phyloP scores from a whole-genome alignment of 1,140 invertebrate genomes.

The Dufourea novaeangliae region DNA sequence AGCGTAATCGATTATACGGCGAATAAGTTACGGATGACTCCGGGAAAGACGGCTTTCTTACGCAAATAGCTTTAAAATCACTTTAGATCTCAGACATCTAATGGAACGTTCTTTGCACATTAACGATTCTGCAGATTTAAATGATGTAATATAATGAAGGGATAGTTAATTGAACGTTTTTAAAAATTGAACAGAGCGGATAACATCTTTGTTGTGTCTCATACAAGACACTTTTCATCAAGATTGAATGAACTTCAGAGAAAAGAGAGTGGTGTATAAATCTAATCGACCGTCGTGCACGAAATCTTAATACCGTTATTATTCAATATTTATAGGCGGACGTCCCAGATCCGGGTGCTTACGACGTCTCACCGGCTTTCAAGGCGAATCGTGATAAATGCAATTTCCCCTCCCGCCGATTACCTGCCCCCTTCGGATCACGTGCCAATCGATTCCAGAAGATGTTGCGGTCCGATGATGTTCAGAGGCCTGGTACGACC shows the following conservation, averaged over 20 bases:
- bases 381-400: conserved; percentile 61
- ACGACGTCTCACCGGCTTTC: conserved; percentile 59
- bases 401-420: conserved; percentile 37
- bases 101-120: not conserved
- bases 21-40: not conserved
- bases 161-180: not conserved
- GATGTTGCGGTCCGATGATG: not conserved
- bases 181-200: not conserved
- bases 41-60: not conserved
- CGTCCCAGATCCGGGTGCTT: conserved; percentile 54
- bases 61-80: conserved; percentile 16
- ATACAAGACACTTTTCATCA: not conserved
- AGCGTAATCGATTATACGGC: conserved; percentile 13
- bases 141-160: not conserved
- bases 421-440: conserved; percentile 44
- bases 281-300: not conserved
- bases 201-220: not conserved
- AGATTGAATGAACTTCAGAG: not conserved
- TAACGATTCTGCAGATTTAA: not conserved
- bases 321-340: conserved; percentile 46
- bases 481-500: conserved; percentile 46
- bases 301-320: conserved; percentile 4
- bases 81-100: not conserved
- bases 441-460: conserved; percentile 28
- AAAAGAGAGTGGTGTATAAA: not conserved